phyloP scores from a whole-genome alignment of 2,797 vertebrate genomes.

The Garrulus glandarius region DNA sequence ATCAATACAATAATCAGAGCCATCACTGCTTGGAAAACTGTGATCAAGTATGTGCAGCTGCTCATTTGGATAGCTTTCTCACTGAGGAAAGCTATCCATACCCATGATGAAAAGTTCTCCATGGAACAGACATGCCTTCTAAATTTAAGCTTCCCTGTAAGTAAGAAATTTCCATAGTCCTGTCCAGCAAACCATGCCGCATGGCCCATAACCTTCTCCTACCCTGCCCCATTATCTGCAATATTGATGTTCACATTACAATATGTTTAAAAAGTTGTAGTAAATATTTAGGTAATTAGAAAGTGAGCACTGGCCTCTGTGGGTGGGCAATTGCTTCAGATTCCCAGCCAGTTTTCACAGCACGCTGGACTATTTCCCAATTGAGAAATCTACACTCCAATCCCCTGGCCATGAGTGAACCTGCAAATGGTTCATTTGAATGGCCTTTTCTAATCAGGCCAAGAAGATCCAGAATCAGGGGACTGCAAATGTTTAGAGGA shows the following conservation, averaged over 20 bases:
- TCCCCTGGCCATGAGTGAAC: not conserved
- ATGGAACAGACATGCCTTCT: not conserved
- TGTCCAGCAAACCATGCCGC: not conserved
- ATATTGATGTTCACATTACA: not conserved
- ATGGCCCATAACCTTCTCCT: not conserved
- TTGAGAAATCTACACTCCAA: not conserved
- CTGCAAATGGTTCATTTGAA: not conserved
- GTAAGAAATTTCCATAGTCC: not conserved
- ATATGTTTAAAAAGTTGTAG: not conserved
- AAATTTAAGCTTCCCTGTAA: not conserved
- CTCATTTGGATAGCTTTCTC: not conserved
- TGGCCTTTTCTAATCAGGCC: not conserved
- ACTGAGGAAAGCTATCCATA: not conserved
- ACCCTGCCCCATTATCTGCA: not conserved
- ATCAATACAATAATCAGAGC: not conserved
- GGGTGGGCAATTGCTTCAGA: not conserved
- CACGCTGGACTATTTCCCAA: not conserved
- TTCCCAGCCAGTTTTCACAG: not conserved
- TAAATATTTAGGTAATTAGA: not conserved
- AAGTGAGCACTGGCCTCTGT: not conserved
- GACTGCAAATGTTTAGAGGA: not conserved
- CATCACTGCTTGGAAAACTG: not conserved
- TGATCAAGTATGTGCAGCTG: conserved; percentile 2
- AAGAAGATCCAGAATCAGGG: not conserved
- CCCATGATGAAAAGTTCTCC: not conserved